Evolutionary conservation across 2,113 vertebrate species (phyloP).

Genomic region (Crotophaga sulcirostris): DNA sequence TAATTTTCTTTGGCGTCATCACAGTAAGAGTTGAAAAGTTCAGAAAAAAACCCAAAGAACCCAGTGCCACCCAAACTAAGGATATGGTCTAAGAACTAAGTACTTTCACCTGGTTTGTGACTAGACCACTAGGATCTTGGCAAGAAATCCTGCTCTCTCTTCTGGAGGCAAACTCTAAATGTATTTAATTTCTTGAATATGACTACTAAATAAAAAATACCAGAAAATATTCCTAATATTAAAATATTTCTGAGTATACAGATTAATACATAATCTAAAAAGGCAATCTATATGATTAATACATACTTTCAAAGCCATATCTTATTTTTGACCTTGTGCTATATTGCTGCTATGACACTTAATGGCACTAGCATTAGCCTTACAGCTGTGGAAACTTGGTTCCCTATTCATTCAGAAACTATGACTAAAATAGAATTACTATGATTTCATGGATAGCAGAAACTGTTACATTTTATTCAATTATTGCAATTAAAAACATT

Average conservation of each 20-base stretch:
- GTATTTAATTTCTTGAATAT: background rate
- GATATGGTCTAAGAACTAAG: background rate
- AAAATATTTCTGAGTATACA: background rate
- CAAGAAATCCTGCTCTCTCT: background rate
- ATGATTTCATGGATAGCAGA: background rate
- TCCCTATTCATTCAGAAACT: background rate
- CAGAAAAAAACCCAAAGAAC: fast-evolving
- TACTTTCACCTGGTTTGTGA: background rate
- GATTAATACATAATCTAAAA: background rate
- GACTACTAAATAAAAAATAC: background rate
- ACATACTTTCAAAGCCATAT: background rate
- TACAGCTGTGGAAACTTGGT: fast-evolving
- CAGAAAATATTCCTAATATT: background rate
- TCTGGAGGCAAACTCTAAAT: background rate
- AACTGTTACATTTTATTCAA: background rate
- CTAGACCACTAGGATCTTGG: background rate
- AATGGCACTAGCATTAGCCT: background rate
- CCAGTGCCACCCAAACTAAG: background rate
- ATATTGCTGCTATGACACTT: background rate
- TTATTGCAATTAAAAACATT: background rate
- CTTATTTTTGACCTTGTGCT: background rate
- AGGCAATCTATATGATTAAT: background rate
- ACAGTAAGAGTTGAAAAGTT: background rate
- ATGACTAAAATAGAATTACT: background rate
- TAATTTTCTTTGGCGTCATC: background rate